Percentiles rank a stretch among this genome's conserved stretches.
phyloP scores from a whole-genome alignment of 2,797 vertebrate species.

The Coilia nasus region DNA sequence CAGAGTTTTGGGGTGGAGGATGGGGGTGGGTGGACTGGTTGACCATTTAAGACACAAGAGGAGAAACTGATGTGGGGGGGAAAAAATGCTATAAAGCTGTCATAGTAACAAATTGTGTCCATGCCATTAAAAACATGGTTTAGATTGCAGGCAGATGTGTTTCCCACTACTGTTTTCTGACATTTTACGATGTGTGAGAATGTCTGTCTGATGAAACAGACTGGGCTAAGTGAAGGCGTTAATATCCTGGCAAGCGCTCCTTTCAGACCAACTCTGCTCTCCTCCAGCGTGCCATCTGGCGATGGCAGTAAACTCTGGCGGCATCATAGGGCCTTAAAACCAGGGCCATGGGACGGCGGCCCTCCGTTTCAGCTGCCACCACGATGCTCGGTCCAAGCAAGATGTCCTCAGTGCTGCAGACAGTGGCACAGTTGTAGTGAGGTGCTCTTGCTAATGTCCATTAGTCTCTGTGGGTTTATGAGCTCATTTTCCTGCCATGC shows the following conservation, averaged over 20 bases:
- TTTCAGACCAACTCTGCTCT: neutral
- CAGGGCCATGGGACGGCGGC: neutral
- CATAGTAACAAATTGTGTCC: neutral
- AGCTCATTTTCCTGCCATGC: neutral
- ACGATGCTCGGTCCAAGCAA: neutral
- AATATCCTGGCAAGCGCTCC: slow-evolving; percentile 32
- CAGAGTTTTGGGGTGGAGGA: neutral
- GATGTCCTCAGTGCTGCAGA: neutral
- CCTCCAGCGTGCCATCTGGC: slow-evolving; percentile 30
- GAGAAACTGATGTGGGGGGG: neutral
- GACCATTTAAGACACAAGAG: neutral
- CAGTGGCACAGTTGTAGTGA: neutral
- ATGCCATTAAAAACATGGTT: neutral
- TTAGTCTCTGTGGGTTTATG: neutral
- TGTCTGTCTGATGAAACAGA: neutral
- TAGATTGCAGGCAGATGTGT: neutral
- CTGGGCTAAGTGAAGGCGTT: slow-evolving; percentile 36
- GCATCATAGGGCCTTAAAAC: neutral
- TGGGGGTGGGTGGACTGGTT: neutral
- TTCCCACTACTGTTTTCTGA: neutral
- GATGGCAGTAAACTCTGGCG: slow-evolving; percentile 13
- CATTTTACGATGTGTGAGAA: neutral
- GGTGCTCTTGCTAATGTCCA: neutral
- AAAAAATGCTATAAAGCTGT: neutral
- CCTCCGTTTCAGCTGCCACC: neutral